Base-by-base conservation (phyloP, 1,140 invertebrate species). In the Drosophila malerkotliana region DNA sequence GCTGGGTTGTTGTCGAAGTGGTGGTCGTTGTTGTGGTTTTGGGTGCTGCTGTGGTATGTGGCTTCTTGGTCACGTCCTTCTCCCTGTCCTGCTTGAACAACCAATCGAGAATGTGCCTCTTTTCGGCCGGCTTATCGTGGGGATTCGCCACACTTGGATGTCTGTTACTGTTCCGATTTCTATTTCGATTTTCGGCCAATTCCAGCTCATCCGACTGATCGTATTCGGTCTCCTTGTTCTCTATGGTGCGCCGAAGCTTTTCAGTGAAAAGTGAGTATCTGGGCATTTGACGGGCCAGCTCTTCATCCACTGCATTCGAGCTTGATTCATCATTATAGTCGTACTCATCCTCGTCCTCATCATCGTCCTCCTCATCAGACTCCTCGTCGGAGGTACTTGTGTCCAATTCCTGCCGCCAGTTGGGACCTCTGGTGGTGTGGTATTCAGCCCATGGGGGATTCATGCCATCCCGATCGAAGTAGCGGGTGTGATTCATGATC, bases 401-500 rank as follows among this genome's bases (percentile, higher is more conserved):
- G 1, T 60, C 66, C 34, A 79, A 10, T 48, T 87, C 72, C 47
- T 83, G 79, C 12, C 68, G 79, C 84, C 80, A 89, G 47, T 88
- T 89, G 48, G 84, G 85, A 0, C 72, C 79, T 8, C 77, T 55
- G 12, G 83, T 88, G 8, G 84, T 53, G 6, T 60, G 67, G 0
- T 77, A 72, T 1, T 77, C 76, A 15, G 68, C 77, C 85, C 85
- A 88, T 14, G 80, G 44, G 1, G 76, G 59, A 28, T 66, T 82
- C 9, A 88, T 83, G 2, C 71, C 75, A 12, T 90, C 83, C 45
- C 85, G 68, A 67, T 88, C 83, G 10, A 89, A 88, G 37, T 74
- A 90, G 5, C 83, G 80, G 4, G 39, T 53, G 51, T 55, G 54
- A 37, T 72, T 72, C 2, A 14, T n/a, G 14, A 47, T 9, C 24